These are phyloP conservation scores for Peromyscus melanophrys DNA, from an alignment of 2,797 vertebrate species.

Conservation along the genomic window DNA sequence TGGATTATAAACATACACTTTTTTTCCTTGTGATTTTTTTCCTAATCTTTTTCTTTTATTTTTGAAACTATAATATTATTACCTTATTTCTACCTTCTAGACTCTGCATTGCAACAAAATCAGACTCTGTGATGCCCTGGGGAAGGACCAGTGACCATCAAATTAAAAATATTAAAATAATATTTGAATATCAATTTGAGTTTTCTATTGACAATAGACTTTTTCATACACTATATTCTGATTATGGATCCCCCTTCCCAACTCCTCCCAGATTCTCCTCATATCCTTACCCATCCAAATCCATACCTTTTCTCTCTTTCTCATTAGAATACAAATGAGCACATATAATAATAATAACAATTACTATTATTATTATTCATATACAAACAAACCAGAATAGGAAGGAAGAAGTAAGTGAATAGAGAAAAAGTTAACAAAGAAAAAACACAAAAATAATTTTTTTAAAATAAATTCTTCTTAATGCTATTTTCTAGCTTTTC, in stretches of 20 bases:
- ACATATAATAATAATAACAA: not conserved
- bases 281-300: not conserved
- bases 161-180: not conserved
- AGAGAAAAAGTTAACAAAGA: not conserved
- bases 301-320: not conserved
- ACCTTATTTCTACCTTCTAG: not conserved
- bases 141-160: not conserved
- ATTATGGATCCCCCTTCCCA: not conserved
- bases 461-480: not conserved
- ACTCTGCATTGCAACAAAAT: not conserved
- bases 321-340: not conserved
- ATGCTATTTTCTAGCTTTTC: not conserved
- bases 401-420: not conserved
- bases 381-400: not conserved
- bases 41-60: not conserved
- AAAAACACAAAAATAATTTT: not conserved
- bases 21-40: not conserved
- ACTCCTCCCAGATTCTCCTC: not conserved
- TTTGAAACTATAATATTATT: not conserved
- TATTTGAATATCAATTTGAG: not conserved
- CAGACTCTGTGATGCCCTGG: not conserved
- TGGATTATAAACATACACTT: not conserved
- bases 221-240: not conserved
- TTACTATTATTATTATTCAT: not conserved
- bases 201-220: not conserved